These are phyloP conservation scores for Gryllus longicercus DNA, from an alignment of 2,888 invertebrate genomes.

Conservation along the genomic window DNA sequence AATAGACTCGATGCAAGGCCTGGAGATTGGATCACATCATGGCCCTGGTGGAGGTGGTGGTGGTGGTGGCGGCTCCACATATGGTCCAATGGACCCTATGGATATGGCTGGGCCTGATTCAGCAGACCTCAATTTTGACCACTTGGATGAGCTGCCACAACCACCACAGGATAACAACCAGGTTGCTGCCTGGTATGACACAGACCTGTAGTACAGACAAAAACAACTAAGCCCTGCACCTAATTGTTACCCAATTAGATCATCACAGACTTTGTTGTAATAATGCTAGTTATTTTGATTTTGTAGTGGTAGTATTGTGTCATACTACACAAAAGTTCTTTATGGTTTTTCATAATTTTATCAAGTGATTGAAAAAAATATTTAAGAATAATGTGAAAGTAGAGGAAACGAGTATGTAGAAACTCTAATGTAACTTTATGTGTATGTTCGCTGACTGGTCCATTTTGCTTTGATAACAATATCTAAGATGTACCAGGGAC, in stretches of 20 bases:
- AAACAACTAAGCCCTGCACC: too few species aligned
- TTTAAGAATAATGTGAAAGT: conserved; percentile 1
- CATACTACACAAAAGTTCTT: neutral
- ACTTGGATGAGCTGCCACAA: conserved; percentile 69
- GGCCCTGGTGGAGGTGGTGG: conserved; percentile 37
- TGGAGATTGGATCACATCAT: conserved; percentile 74
- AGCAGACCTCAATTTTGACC: conserved; percentile 73
- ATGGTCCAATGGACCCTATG: conserved; percentile 81
- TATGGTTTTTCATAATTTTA: conserved; percentile 7
- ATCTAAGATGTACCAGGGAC: neutral
- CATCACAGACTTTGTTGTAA: neutral
- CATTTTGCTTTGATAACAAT: neutral
- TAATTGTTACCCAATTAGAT: neutral
- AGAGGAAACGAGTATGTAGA: neutral
- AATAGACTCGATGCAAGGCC: conserved; percentile 93
- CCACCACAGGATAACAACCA: conserved; percentile 88
- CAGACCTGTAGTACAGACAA: conserved; percentile 68
- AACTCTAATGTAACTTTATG: neutral
- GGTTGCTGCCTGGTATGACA: conserved; percentile 96
- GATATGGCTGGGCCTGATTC: conserved; percentile 65
- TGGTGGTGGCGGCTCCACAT: conserved; percentile 50
- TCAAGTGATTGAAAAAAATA: neutral
- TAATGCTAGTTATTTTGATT: conserved; percentile 11
- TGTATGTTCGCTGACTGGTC: neutral
- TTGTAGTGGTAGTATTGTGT: neutral